These are phyloP conservation scores for Micrasema longulum DNA, from an alignment of 1,140 invertebrate species.

Conservation along the genomic window DNA sequence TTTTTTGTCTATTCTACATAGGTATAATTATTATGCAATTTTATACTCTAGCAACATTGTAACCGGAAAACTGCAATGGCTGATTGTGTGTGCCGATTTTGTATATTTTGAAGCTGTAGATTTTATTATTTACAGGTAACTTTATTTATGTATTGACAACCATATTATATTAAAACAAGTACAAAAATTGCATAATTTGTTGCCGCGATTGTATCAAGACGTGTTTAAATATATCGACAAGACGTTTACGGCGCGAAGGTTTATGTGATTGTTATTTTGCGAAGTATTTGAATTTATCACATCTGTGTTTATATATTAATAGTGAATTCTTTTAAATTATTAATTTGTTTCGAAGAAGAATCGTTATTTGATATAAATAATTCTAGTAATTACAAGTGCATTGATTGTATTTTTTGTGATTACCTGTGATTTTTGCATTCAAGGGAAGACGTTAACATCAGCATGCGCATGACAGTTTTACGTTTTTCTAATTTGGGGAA, in stretches of 20 bases:
- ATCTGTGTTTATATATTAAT: too few relatives aligned
- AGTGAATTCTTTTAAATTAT: too few relatives aligned
- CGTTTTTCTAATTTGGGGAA: too few relatives aligned
- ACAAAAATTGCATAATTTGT: background rate
- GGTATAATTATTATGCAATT: too few relatives aligned
- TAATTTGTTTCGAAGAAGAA: too few relatives aligned
- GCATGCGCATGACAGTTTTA: slow-evolving; percentile 32
- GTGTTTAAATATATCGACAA: background rate
- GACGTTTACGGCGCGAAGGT: slow-evolving; percentile 31
- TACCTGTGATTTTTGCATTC: slow-evolving; percentile 31
- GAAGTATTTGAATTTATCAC: slow-evolving; percentile 21
- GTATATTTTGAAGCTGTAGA: slow-evolving; percentile 9
- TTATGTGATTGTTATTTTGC: slow-evolving; percentile 26
- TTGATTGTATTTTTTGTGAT: slow-evolving; percentile 3
- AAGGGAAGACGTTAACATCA: background rate
- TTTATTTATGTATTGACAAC: slow-evolving; percentile 3
- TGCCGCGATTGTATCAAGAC: background rate
- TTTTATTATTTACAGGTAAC: slow-evolving; percentile 19
- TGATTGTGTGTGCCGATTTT: slow-evolving; percentile 20
- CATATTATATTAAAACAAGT: background rate
- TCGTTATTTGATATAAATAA: too few relatives aligned
- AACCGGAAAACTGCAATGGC: slow-evolving; percentile 36
- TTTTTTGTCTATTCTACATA: too few relatives aligned
- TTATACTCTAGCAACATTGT: slow-evolving; percentile 24
- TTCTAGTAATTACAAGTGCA: background rate